phyloP scores from a whole-genome alignment of 2,888 invertebrate species.

The Mamestra brassicae region DNA sequence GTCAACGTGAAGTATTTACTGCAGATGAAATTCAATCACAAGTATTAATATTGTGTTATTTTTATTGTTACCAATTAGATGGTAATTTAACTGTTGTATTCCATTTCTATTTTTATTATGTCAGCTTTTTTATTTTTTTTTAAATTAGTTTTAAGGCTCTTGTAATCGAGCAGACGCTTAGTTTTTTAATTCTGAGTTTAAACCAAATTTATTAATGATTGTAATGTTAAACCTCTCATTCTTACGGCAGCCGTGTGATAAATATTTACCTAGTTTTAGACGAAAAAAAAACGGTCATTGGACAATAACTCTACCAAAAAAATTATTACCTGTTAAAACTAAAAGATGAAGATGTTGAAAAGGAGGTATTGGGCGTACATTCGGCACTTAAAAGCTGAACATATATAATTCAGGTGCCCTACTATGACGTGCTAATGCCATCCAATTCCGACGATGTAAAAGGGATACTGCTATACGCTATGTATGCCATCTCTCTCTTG shows the following conservation, averaged over 20 bases:
- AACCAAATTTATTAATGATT: conserved; percentile 1
- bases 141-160: conserved; percentile 11
- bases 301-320: conserved; percentile 37
- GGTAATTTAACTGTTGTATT: conserved; percentile 17
- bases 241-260: conserved; percentile 38
- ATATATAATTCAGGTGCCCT: neutral
- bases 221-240: neutral
- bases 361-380: no score
- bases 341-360: neutral
- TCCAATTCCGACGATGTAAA: no score
- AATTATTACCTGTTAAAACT: conserved; percentile 2
- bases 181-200: neutral
- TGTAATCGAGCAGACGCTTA: conserved; percentile 8
- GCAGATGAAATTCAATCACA: conserved; percentile 96
- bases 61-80: neutral
- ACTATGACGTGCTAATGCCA: no score
- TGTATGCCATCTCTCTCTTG: no score
- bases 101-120: conserved; percentile 9
- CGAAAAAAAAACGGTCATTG: neutral
- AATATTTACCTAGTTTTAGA: conserved; percentile 53
- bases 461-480: no score
- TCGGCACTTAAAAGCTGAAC: neutral
- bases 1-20: conserved; percentile 97
- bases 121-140: conserved; percentile 1
- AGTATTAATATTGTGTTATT: conserved; percentile 76